Conservation (phyloP, 2,113 vertebrate genomes). For the Desmodus rotundus region DNA sequence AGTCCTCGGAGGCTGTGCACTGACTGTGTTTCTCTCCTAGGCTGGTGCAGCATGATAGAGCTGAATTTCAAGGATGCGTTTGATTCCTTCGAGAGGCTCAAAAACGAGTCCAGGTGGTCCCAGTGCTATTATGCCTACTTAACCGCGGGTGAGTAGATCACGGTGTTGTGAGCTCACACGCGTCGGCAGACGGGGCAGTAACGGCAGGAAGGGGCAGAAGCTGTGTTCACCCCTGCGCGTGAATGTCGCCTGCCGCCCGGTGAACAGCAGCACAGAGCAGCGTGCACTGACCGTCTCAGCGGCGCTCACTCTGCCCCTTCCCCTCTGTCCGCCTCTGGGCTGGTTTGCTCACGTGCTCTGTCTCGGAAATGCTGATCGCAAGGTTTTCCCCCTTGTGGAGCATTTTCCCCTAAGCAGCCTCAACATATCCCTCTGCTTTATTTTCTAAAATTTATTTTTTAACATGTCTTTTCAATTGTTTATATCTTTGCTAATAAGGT, state of each 20-base stretch:
- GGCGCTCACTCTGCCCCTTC: accelerated
- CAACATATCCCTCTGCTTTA: background rate
- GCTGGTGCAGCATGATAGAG: conserved; percentile 99
- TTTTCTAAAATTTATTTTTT: background rate
- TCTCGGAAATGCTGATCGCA: background rate
- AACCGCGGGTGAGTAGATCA: conserved; percentile 87
- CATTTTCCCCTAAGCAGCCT: background rate
- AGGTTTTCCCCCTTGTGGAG: background rate
- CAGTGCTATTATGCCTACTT: conserved; percentile 99
- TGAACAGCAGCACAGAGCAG: accelerated
- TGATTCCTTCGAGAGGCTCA: conserved; percentile 93
- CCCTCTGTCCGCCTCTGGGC: accelerated
- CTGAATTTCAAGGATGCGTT: conserved; percentile 96
- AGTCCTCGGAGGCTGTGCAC: background rate
- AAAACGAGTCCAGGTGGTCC: conserved; percentile 97
- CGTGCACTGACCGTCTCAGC: accelerated
- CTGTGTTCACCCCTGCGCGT: accelerated
- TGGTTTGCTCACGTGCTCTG: accelerated
- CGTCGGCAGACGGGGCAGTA: accelerated
- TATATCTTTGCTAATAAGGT: background rate
- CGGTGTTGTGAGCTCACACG: accelerated
- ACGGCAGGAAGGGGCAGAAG: background rate
- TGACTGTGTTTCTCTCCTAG: conserved; percentile 76
- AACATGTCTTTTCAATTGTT: background rate
- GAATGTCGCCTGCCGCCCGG: background rate